These are phyloP conservation scores for Hydriomena furcata DNA, from an alignment of 2,888 invertebrate genomes.

Conservation along the genomic window DNA sequence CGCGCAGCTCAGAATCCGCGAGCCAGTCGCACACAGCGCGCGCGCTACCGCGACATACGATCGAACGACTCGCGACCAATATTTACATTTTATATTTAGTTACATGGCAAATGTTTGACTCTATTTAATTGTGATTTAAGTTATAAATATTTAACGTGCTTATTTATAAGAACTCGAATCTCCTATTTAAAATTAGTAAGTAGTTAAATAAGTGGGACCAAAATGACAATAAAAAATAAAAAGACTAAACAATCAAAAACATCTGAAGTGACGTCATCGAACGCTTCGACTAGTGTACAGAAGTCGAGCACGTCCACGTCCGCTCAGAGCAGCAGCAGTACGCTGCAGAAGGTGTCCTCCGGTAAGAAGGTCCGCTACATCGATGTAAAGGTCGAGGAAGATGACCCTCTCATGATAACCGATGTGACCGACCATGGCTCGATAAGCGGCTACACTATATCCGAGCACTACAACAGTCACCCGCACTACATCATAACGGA, in stretches of 20 bases:
- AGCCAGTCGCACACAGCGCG: constrained; percentile 74
- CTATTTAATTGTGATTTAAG: constrained; percentile 55
- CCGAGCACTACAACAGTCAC: constrained; percentile 78
- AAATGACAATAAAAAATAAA: constrained; percentile 83
- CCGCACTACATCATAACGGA: constrained; percentile 81
- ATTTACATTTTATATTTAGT: constrained; percentile 46
- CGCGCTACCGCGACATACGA: constrained; percentile 72
- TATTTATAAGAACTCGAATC: constrained; percentile 60
- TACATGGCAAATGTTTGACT: constrained; percentile 75
- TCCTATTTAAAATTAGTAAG: constrained; percentile 51
- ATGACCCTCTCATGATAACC: constrained; percentile 81
- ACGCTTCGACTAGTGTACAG: constrained; percentile 77
- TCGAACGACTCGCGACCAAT: constrained; percentile 78
- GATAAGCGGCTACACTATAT: constrained; percentile 74
- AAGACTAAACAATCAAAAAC: constrained; percentile 78
- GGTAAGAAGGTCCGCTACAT: constrained; percentile 81
- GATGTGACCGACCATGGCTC: constrained; percentile 77
- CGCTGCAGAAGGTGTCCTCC: constrained; percentile 71
- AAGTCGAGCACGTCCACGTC: constrained; percentile 70
- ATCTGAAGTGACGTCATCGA: constrained; percentile 67
- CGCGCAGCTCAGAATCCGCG: constrained; percentile 68
- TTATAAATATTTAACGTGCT: constrained; percentile 64
- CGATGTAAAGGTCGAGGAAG: constrained; percentile 80
- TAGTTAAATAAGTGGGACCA: constrained; percentile 64
- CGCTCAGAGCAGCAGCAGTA: constrained; percentile 70